Evolutionary conservation across 2,113 vertebrate genomes (phyloP).

Genomic region (Leptobrachium ailaonicum): DNA sequence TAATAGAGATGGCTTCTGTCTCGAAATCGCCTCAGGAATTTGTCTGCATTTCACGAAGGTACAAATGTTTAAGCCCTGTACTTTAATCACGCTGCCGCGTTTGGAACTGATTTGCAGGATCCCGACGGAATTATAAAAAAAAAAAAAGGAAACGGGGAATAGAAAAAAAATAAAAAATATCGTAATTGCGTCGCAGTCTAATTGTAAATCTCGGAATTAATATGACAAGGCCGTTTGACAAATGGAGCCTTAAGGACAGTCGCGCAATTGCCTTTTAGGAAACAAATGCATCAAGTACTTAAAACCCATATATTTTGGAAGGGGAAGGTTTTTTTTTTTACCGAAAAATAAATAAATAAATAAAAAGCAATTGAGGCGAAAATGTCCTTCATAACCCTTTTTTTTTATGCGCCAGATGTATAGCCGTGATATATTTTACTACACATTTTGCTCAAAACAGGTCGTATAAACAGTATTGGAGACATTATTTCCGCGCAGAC

Average conservation of each 20-base stretch:
- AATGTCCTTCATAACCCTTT: not conserved
- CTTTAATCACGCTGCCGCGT: conserved; percentile 9
- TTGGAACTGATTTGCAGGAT: conserved; percentile 25
- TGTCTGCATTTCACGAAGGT: not conserved
- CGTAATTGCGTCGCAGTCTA: conserved; percentile 1
- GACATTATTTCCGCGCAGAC: conserved; percentile 17
- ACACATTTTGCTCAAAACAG: conserved; percentile 3
- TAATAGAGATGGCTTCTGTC: conserved; percentile 26
- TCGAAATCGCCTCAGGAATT: conserved; percentile 14
- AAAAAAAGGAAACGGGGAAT: not conserved
- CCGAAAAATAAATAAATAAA: not conserved
- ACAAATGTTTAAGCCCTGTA: not conserved
- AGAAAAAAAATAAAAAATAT: not conserved
- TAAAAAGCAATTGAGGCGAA: conserved; percentile 24
- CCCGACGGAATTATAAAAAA: not conserved
- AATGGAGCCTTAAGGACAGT: conserved; percentile 16
- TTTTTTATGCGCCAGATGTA: conserved; percentile 26
- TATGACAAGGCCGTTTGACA: conserved; percentile 17
- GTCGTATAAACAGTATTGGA: conserved; percentile 18
- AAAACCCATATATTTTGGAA: not conserved
- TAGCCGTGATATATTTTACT: conserved; percentile 10
- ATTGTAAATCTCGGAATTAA: conserved; percentile 51
- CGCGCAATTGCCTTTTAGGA: conserved; percentile 28
- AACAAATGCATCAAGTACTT: conserved; percentile 15
- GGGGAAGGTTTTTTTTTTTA: conserved; percentile 43